Evolutionary conservation across 2,888 invertebrate species (phyloP), one percentile per base, ranked within the genome.

Genomic region (Philaethria dido): DNA sequence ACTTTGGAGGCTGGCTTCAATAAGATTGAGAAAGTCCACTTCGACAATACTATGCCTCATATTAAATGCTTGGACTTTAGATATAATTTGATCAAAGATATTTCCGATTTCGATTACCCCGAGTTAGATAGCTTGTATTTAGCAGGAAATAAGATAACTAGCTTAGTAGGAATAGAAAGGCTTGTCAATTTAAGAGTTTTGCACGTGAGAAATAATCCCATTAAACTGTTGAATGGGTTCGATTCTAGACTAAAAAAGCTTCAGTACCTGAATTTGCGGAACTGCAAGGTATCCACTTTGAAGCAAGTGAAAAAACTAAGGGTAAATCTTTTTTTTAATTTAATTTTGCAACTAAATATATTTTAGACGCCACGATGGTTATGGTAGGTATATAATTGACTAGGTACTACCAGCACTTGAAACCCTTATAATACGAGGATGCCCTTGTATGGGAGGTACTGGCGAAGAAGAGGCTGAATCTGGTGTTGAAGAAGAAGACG

Each of bases 101-200:
- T 94, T 0, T 74, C 80, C 0, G 88, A 93, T 57, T 78, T 89
- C 0, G 84, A 93, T 69, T 94, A 94, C 52, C 84, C 88, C 0
- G 87, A 83, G 36, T 72, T 98, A 71, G 95, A 95, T 75, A 95
- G 95, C 73, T 86, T 98, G 0, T 97, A 96, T 82, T 83, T 97
- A 66, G 96, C 95, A 55, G 94, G 95, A 62, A 97, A 97, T 82
- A 95, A 95, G 45, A 94, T 97, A 57, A 89, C 88, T 0, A 87
- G 80, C 20, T 78, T 97, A n/a, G 89, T 93, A 47, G 95, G 95
- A 3, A 74, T 96, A n/a, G 92, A 93, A 16, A 87, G 82, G 47
- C 87, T 96, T 73, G 78, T 81, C 0, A 94, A 94, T 75, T 83
- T 98, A 68, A 93, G 94, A 69, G 94, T 95, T 18, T 84, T 98